phyloP scores from a whole-genome alignment of 2,797 vertebrate species.

The Rhynchonycteris naso region DNA sequence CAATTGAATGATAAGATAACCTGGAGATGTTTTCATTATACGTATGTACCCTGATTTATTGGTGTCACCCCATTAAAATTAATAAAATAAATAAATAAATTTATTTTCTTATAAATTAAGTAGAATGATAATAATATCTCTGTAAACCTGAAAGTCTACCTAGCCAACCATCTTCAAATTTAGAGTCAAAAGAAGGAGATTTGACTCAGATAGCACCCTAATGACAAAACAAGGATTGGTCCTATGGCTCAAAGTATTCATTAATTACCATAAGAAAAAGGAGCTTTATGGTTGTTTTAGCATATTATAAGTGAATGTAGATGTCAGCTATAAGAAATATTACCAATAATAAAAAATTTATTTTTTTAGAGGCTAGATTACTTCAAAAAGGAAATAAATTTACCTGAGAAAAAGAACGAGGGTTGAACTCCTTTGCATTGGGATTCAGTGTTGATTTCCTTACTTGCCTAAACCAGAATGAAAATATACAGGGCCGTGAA shows the following conservation, averaged over 20 bases:
- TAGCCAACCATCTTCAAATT: background rate
- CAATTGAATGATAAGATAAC: no score
- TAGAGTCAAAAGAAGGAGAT: background rate
- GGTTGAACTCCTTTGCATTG: conserved; percentile 99
- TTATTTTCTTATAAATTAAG: background rate
- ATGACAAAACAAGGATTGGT: background rate
- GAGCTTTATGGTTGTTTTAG: background rate
- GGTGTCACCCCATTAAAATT: no score
- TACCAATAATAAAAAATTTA: background rate
- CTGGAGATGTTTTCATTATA: no score
- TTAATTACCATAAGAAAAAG: background rate
- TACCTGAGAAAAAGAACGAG: conserved; percentile 95
- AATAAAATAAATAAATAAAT: background rate
- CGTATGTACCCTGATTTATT: no score
- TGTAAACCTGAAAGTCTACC: background rate
- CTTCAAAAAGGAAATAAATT: conserved; percentile 69
- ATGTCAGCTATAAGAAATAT: background rate
- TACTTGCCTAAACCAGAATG: conserved; percentile 91
- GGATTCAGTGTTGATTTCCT: conserved; percentile 99
- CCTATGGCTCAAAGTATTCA: background rate
- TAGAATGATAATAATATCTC: background rate
- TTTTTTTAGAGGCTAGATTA: background rate
- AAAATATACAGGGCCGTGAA: conserved; percentile 51
- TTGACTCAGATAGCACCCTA: background rate
- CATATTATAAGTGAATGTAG: background rate